These are phyloP conservation scores for Sakesphorus luctuosus DNA, from an alignment of 2,113 vertebrate species.

Conservation along the genomic window DNA sequence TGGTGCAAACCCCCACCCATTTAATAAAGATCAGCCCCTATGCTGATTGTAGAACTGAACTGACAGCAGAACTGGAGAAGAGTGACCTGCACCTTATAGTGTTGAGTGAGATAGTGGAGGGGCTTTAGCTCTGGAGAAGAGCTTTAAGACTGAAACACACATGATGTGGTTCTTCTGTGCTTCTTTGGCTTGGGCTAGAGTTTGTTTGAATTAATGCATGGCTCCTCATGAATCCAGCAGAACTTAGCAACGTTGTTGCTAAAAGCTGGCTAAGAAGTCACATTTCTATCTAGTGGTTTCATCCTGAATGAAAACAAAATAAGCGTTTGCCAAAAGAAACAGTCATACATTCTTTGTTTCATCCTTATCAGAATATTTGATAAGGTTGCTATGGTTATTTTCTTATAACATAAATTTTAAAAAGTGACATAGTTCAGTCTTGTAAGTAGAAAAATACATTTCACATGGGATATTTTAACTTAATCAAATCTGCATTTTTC, in stretches of 20 bases:
- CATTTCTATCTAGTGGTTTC: neutral
- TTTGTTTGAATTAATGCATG: neutral
- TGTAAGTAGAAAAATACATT: neutral
- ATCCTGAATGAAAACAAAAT: neutral
- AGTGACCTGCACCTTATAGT: neutral
- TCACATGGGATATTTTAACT: neutral
- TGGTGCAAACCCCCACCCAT: neutral
- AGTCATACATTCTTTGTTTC: neutral
- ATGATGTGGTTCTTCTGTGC: rapidly evolving
- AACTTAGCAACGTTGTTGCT: neutral
- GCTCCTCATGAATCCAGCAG: neutral
- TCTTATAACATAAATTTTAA: neutral
- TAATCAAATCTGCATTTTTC: neutral
- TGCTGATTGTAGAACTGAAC: neutral
- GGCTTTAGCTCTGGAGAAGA: neutral
- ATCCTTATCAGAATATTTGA: neutral
- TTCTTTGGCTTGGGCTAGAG: neutral
- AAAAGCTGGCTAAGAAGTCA: neutral
- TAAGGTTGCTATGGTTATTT: neutral
- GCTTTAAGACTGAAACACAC: neutral
- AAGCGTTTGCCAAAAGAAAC: neutral
- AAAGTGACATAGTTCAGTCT: neutral
- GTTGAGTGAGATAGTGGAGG: neutral
- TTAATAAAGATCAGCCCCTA: neutral
- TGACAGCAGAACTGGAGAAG: neutral